phyloP scores from a whole-genome alignment of 2,888 invertebrate species.

The Drosophila pseudotalamancana region DNA sequence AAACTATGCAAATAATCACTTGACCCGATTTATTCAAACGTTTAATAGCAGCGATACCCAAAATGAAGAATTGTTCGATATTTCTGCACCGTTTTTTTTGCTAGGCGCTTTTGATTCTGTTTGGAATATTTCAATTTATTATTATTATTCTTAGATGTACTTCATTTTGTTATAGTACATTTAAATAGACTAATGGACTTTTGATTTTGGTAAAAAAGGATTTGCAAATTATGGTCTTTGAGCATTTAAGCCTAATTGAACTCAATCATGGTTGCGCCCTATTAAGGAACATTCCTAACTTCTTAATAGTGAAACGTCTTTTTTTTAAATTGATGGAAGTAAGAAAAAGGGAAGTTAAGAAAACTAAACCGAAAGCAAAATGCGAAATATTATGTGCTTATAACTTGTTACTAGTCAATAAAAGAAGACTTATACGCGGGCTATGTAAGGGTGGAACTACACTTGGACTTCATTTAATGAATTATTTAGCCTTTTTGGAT shows the following conservation, averaged over 20 bases:
- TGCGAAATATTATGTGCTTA: slow-evolving; percentile 2
- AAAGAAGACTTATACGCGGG: slow-evolving; percentile 50
- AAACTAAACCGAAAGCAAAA: slow-evolving; percentile 13
- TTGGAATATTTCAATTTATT: slow-evolving; percentile 64
- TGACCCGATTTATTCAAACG: too few relatives aligned
- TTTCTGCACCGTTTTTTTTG: background rate
- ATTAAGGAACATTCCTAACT: slow-evolving; percentile 55
- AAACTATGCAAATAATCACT: too few relatives aligned
- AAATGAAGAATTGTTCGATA: too few relatives aligned
- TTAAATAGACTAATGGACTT: slow-evolving; percentile 34
- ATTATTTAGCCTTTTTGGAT: slow-evolving; percentile 83
- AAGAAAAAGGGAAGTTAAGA: slow-evolving; percentile 25
- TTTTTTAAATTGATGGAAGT: slow-evolving; percentile 48
- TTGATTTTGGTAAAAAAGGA: slow-evolving; percentile 47
- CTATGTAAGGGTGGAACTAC: background rate
- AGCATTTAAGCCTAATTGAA: slow-evolving; percentile 53
- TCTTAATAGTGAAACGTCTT: slow-evolving; percentile 41
- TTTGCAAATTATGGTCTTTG: slow-evolving; percentile 20
- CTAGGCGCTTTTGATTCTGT: background rate
- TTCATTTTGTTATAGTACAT: slow-evolving; percentile 33
- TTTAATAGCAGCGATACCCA: too few relatives aligned
- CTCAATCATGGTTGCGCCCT: slow-evolving; percentile 61
- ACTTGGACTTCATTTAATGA: slow-evolving; percentile 7
- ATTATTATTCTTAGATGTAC: slow-evolving; percentile 47
- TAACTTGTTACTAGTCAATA: slow-evolving; percentile 32